Evolutionary conservation across 2,113 vertebrate genomes (phyloP).

Genomic region (Nicator chloris): DNA sequence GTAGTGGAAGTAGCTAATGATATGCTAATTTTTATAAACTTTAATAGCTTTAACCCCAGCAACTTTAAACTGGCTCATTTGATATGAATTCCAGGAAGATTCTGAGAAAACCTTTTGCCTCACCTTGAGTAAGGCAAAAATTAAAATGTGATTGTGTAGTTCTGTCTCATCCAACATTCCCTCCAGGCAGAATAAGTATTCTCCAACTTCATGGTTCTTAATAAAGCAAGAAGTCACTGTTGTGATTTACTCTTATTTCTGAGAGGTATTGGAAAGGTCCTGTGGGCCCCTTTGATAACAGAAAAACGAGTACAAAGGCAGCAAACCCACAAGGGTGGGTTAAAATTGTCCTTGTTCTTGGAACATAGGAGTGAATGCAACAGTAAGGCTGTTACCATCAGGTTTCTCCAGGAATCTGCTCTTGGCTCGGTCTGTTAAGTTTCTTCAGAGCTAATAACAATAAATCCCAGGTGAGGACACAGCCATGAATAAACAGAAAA

Average conservation of each 20-base stretch:
- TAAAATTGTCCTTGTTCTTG: background rate
- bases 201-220: background rate
- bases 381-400: background rate
- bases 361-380: background rate
- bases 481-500: background rate
- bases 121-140: background rate
- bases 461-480: background rate
- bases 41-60: background rate
- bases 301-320: background rate
- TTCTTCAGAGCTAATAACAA: background rate
- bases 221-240: background rate
- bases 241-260: background rate
- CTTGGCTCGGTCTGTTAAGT: background rate
- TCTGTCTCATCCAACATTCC: background rate
- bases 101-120: background rate
- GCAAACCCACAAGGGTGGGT: background rate
- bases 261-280: background rate
- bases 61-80: background rate
- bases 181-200: background rate
- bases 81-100: background rate
- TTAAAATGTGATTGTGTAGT: background rate
- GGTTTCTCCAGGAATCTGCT: background rate
- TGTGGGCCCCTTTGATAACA: background rate
- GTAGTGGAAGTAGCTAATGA: background rate
- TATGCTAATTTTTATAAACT: background rate